Evolutionary conservation across 2,888 invertebrate genomes (phyloP), one percentile per base, ranked within the genome.

Genomic region (Cylloceria caligata): DNA sequence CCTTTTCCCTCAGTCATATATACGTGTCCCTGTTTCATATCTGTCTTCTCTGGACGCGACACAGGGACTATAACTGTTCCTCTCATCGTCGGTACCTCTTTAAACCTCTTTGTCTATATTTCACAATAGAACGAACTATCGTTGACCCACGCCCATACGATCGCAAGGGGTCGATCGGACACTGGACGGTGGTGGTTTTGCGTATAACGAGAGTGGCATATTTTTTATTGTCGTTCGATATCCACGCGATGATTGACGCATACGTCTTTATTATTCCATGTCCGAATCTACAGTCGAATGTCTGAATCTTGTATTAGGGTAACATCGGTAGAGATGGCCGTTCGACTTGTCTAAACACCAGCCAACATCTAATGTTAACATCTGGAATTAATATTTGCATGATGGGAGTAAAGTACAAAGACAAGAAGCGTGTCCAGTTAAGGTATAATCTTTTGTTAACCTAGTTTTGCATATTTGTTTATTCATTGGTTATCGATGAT

Each of bases 1-100:
- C 78, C 55, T 74, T 83, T 83, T 73, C 71, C 64, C 60, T 67
- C 72, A 67, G 68, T 39, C 75, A 27, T 67, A 21, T 19, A 30
- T 62, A 47, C 62, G 49, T 65, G 57, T 65, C 34, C 64, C 65
- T 16, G 69, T 36, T 68, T 7, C 55, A 47, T 60, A 52, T 49
- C 65, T 36, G 45, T 67, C 80, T 27, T 19, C 30, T 45, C 16
- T 34, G 42, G 52, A 7, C 39, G n/a, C n/a, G 49, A 7, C 27
- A n/a, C 9, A 21, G 47, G 64, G 36, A 42, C 64, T 30, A 27
- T n/a, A 9, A n/a, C 36, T 39, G 39, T 36, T 73, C 62, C 78
- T 71, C 75, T 72, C 55, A 45, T 76, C 71, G 75, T 62, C 60
- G 74, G 11, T 68, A 52, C 57, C 68, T 16, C 64, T 64, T 55